A percentile compares a stretch with the other conserved stretches of the same genome.
These are phyloP conservation scores for Anoncus sp. DNA, from an alignment of 2,888 invertebrate genomes.

Conservation along the genomic window DNA sequence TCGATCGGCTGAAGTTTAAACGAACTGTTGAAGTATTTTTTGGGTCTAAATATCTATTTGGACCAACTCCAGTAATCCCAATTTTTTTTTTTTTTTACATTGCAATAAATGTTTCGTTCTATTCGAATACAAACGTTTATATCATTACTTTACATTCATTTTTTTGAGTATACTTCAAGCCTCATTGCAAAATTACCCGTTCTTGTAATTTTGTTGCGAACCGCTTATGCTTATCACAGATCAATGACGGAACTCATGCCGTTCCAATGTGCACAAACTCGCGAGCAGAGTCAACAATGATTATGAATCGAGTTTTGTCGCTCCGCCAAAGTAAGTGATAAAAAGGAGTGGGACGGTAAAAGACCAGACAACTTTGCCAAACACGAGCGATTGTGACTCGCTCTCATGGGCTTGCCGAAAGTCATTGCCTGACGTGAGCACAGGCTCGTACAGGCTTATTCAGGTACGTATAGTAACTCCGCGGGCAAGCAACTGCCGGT, in stretches of 20 bases:
- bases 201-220: slow-evolving; percentile 6
- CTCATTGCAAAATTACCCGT: no score
- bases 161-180: no score
- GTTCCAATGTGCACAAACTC: background rate
- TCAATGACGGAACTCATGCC: background rate
- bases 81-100: background rate
- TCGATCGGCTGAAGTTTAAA: background rate
- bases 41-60: no score
- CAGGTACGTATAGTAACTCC: no score
- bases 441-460: no score
- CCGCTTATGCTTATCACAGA: background rate
- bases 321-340: slow-evolving; percentile 55
- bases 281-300: slow-evolving; percentile 62
- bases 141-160: no score
- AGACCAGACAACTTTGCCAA: slow-evolving; percentile 30
- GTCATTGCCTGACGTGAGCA: no score
- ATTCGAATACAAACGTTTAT: no score
- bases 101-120: no score
- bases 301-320: slow-evolving; percentile 66
- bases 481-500: no score
- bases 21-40: background rate
- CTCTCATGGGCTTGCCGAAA: background rate
- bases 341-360: slow-evolving; percentile 15
- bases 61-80: no score
- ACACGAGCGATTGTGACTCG: slow-evolving; percentile 39